Conservation (phyloP, 1,140 invertebrate species). For the Choristoneura fumiferana region DNA sequence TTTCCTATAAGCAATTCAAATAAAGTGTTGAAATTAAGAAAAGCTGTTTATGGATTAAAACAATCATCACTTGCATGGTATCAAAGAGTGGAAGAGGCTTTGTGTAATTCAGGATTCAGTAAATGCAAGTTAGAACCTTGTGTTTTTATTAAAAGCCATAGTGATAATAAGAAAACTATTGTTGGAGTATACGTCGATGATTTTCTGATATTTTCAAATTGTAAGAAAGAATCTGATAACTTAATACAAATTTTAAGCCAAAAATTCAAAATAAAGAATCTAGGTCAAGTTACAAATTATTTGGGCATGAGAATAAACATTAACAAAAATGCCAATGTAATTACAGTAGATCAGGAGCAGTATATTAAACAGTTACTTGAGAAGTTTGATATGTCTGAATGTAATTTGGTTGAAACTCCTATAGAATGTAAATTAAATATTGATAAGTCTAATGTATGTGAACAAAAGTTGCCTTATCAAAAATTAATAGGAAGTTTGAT, state of each 20-base stretch:
- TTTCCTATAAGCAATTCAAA: slow-evolving; percentile 33
- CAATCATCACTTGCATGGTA: slow-evolving; percentile 30
- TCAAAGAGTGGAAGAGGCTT: slow-evolving; percentile 24
- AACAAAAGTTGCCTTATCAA: slow-evolving; percentile 40
- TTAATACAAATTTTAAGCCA: slow-evolving; percentile 28
- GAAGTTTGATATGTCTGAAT: slow-evolving; percentile 37
- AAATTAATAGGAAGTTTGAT: slow-evolving; percentile 56
- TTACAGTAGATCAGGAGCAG: slow-evolving; percentile 29
- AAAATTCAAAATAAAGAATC: slow-evolving; percentile 38
- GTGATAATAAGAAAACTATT: slow-evolving; percentile 26
- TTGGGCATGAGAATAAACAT: slow-evolving; percentile 32
- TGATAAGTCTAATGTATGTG: slow-evolving; percentile 23
- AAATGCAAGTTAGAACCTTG: slow-evolving; percentile 35
- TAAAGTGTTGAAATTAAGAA: slow-evolving; percentile 25
- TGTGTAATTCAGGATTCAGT: slow-evolving; percentile 28
- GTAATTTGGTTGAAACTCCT: slow-evolving; percentile 31
- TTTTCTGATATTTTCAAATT: slow-evolving; percentile 39
- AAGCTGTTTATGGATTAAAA: slow-evolving; percentile 28
- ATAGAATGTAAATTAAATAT: slow-evolving; percentile 36
- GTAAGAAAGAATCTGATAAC: slow-evolving; percentile 24
- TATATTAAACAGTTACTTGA: slow-evolving; percentile 39
- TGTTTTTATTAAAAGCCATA: slow-evolving; percentile 32
- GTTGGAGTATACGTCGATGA: slow-evolving; percentile 43
- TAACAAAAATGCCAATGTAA: slow-evolving; percentile 26
- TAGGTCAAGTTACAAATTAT: slow-evolving; percentile 31